phyloP scores from a whole-genome alignment of 2,797 vertebrate genomes.

The Poecilia velifera region DNA sequence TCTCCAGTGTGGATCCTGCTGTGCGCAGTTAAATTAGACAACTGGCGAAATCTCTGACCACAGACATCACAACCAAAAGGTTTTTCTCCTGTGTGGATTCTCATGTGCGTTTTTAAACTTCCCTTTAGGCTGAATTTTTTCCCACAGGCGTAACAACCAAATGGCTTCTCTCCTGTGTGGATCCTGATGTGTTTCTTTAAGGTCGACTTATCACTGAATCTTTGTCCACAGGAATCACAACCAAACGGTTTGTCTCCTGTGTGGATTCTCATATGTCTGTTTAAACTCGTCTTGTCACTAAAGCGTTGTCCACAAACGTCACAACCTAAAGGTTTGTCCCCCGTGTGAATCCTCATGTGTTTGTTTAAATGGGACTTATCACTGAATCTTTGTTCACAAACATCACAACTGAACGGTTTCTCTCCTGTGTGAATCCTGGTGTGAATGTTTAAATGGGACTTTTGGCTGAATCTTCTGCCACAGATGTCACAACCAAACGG shows the following conservation, averaged over 20 bases:
- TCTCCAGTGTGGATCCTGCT: not conserved
- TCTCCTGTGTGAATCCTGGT: not conserved
- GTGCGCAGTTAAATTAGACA: not conserved
- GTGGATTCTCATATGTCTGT: slow-evolving; percentile 2
- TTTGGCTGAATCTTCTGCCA: not conserved
- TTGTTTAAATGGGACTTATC: slow-evolving; percentile 6
- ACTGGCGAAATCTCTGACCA: not conserved
- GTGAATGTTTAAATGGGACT: slow-evolving; percentile 5
- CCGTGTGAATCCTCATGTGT: not conserved
- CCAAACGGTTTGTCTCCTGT: not conserved
- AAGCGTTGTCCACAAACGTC: not conserved
- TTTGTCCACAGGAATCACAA: not conserved
- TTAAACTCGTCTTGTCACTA: not conserved
- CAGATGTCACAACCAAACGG: not conserved
- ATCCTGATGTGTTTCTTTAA: not conserved
- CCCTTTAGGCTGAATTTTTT: not conserved
- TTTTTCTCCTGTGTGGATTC: slow-evolving; percentile 1
- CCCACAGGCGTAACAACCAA: not conserved
- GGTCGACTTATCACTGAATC: slow-evolving; percentile 1
- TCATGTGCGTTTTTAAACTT: not conserved
- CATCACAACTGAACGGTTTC: not conserved
- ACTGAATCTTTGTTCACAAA: slow-evolving; percentile 1
- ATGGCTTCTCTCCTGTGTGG: not conserved
- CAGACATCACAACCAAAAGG: not conserved
- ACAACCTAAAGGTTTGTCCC: not conserved